phyloP scores from a whole-genome alignment of 2,888 invertebrate genomes.

The Teleiodes luculella region DNA sequence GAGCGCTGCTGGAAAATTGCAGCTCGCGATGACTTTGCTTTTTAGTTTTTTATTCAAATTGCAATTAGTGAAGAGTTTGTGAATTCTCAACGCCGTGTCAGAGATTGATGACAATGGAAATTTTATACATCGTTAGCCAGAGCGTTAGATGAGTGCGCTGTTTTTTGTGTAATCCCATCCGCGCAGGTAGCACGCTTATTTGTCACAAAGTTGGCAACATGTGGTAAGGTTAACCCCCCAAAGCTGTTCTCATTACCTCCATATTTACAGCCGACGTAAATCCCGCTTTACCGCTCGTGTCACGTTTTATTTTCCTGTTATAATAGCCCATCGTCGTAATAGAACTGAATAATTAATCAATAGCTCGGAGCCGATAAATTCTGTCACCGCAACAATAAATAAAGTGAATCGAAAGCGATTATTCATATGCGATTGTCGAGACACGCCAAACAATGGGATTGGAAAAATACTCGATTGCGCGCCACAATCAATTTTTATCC shows the following conservation, averaged over 20 bases:
- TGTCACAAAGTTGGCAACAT: conserved; percentile 45
- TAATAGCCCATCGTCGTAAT: conserved; percentile 26
- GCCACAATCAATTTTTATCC: conserved; percentile 66
- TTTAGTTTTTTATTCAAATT: conserved; percentile 77
- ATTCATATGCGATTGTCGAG: conserved; percentile 40
- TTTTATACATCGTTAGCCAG: conserved; percentile 78
- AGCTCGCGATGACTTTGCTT: conserved; percentile 69
- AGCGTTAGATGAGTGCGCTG: conserved; percentile 70
- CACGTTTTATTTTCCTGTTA: conserved; percentile 1
- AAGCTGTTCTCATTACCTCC: conserved; percentile 39
- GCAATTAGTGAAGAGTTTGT: conserved; percentile 77
- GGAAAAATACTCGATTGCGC: conserved; percentile 43
- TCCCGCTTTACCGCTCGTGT: conserved; percentile 21
- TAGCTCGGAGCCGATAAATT: conserved; percentile 56
- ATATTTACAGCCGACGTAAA: conserved; percentile 32
- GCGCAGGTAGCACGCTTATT: conserved; percentile 55
- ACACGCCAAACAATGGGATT: conserved; percentile 43
- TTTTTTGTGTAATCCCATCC: conserved; percentile 70
- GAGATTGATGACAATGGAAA: conserved; percentile 79
- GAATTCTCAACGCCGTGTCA: conserved; percentile 74
- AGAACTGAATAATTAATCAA: conserved; percentile 48
- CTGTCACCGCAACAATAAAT: conserved; percentile 57
- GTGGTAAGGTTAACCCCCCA: conserved; percentile 45
- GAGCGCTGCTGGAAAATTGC: conserved; percentile 64
- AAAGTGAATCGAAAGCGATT: conserved; percentile 47